These are phyloP conservation scores for Halictus rubicundus DNA, from an alignment of 1,140 invertebrate species.

Conservation along the genomic window DNA sequence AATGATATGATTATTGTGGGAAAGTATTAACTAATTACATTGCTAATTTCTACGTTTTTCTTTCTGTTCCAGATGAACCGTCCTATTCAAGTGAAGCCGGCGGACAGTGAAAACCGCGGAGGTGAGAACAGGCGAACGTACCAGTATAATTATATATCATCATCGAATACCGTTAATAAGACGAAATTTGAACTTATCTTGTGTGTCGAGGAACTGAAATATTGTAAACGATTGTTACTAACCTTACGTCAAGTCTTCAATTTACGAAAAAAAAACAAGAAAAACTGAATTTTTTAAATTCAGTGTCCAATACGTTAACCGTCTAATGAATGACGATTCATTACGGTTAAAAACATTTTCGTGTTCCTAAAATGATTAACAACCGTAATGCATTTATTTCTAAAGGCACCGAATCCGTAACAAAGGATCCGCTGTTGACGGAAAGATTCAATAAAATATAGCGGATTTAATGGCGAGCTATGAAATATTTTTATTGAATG, in stretches of 20 bases:
- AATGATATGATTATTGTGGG: too few species aligned
- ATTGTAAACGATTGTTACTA: too few species aligned
- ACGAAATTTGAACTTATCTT: background rate
- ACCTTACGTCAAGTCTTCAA: too few species aligned
- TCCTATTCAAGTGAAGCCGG: conserved; percentile 99
- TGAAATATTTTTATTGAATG: conserved; percentile 36
- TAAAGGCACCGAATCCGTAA: background rate
- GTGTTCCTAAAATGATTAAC: background rate
- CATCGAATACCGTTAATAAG: conserved; percentile 2
- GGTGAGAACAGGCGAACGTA: conserved; percentile 83
- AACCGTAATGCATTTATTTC: background rate
- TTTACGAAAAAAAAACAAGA: too few species aligned
- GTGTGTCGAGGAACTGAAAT: background rate
- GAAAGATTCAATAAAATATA: conserved; percentile 15
- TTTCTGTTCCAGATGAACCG: conserved; percentile 97
- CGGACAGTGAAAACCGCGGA: conserved; percentile 99
- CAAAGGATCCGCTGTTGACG: conserved; percentile 22
- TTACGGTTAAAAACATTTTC: background rate
- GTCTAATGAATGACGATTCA: background rate
- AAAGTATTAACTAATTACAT: too few species aligned
- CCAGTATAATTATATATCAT: conserved; percentile 5
- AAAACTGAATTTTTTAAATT: too few species aligned
- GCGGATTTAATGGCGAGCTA: conserved; percentile 19
- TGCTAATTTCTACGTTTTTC: conserved; percentile 36
- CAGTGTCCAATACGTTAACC: too few species aligned